Base-by-base conservation (phyloP, 2,113 vertebrate genomes). In the Oncorhynchus kisutch region DNA sequence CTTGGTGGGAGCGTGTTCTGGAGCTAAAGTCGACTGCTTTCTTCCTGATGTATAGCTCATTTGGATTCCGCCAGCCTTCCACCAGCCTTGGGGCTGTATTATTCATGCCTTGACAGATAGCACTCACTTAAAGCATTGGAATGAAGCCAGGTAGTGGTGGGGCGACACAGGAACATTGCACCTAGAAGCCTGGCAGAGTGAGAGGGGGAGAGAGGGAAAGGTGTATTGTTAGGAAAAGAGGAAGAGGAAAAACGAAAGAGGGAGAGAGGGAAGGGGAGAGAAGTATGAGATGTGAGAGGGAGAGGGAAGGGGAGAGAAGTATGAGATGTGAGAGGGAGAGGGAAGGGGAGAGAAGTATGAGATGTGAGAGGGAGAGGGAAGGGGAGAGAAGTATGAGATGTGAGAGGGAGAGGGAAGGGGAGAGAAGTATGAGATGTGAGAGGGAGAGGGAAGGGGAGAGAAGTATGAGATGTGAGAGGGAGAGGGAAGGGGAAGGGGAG, bases 21-120 rank as follows among this genome's bases (percentile, higher is more conserved):
- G 87, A 95, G 94, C 94, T 94, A 93, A 94, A 96, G 96, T 95
- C 92, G 95, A 96, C 95, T 95, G 94, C 95, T 96, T 92, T 95
- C 95, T 95, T 98, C 95, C 96, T 96, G 96, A 96, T 95, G 94
- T 94, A 94, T 91, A 96, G 94, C 96, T 98, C 96, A 96, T 97
- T 97, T 96, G 95, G 95, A 97, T 97, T 97, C 96, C 93, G 94
- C 95, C 95, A 45, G 39, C 39, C 39, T 45, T 45, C 39, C 39
- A 45, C 39, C 39, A 96, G 96, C 96, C 96, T 94, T 89, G 89
- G 94, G 96, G 94, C 94, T 97, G 95, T 95, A 97, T 99, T 97
- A 98, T 98, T 97, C 96, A 98, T 98, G 95, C 92, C 95, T 95
- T 96, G 96, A 97, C 96, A 96, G 96, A 96, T 96, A 96, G 95